Conservation (phyloP, 2,797 vertebrate genomes). For the Pangasius mekongensis region DNA sequence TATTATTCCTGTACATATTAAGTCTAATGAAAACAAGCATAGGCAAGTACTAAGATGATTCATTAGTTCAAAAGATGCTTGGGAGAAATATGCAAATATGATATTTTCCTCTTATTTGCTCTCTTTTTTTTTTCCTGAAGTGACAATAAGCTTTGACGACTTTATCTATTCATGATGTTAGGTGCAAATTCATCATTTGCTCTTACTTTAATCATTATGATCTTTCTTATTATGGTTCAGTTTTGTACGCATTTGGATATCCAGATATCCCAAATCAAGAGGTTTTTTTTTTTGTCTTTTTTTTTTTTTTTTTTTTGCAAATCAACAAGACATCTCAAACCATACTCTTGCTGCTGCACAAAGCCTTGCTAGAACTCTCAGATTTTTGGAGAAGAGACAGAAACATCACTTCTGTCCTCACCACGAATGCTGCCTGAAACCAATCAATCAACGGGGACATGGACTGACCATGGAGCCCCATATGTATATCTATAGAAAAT, state of each 20-base stretch:
- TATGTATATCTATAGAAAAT: constrained; percentile 9
- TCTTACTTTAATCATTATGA: constrained; percentile 38
- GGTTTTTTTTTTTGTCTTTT: constrained; percentile 47
- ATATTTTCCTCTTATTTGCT: constrained; percentile 64
- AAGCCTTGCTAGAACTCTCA: constrained; percentile 35
- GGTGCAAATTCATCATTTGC: constrained; percentile 25
- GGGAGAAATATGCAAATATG: constrained; percentile 76
- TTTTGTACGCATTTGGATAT: constrained; percentile 57
- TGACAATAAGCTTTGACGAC: constrained; percentile 70
- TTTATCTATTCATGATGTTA: constrained; percentile 48
- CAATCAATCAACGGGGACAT: constrained; percentile 26
- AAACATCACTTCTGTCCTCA: constrained; percentile 25
- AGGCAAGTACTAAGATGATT: constrained; percentile 70
- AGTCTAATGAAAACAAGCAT: constrained; percentile 63
- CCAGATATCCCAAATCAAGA: constrained; percentile 54
- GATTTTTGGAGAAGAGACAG: constrained; percentile 20
- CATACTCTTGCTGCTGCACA: constrained; percentile 55
- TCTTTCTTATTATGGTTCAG: constrained; percentile 37
- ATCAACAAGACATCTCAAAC: constrained; percentile 55
- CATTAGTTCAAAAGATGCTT: constrained; percentile 67
- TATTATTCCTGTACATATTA: constrained; percentile 74
- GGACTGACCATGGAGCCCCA: not conserved
- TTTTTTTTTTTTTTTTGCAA: constrained; percentile 51
- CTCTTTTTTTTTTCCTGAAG: constrained; percentile 56
- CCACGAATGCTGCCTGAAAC: constrained; percentile 53